phyloP scores from a whole-genome alignment of 2,797 vertebrate genomes.

The Sphaeramia orbicularis region DNA sequence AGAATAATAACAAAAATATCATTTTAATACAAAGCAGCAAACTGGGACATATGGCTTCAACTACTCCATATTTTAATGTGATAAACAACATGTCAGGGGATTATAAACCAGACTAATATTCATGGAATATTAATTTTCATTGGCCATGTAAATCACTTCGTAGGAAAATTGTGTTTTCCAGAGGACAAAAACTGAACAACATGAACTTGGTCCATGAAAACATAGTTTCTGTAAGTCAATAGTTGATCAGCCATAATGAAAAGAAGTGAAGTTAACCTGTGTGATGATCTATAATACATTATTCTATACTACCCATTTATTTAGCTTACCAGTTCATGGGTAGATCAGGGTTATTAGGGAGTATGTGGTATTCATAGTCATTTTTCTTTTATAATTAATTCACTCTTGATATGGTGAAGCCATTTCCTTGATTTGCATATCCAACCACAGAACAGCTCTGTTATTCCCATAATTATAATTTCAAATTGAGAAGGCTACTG shows the following conservation, averaged over 20 bases:
- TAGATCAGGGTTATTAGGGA: conserved; percentile 32
- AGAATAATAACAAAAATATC: too few species aligned
- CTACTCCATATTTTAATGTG: too few species aligned
- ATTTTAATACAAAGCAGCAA: too few species aligned
- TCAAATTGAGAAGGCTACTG: conserved; percentile 58
- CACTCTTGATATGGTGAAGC: conserved; percentile 47
- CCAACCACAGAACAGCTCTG: conserved; percentile 41
- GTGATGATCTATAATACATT: neutral
- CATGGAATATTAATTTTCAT: too few species aligned
- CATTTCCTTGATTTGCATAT: conserved; percentile 71
- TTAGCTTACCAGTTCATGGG: conserved; percentile 20
- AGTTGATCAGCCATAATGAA: neutral
- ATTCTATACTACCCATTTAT: neutral
- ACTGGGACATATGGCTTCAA: too few species aligned
- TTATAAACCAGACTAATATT: too few species aligned
- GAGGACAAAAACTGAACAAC: too few species aligned
- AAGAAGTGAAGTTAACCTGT: too few species aligned
- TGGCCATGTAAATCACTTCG: too few species aligned
- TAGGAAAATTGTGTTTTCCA: too few species aligned
- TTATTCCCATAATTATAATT: conserved; percentile 71
- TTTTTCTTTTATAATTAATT: conserved; percentile 59
- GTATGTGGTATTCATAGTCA: conserved; percentile 35
- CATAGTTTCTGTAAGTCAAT: neutral
- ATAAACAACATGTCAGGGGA: too few species aligned
- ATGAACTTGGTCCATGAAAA: too few species aligned